Conservation (phyloP, 2,797 vertebrate species). For the Enteromius argenteus region DNA sequence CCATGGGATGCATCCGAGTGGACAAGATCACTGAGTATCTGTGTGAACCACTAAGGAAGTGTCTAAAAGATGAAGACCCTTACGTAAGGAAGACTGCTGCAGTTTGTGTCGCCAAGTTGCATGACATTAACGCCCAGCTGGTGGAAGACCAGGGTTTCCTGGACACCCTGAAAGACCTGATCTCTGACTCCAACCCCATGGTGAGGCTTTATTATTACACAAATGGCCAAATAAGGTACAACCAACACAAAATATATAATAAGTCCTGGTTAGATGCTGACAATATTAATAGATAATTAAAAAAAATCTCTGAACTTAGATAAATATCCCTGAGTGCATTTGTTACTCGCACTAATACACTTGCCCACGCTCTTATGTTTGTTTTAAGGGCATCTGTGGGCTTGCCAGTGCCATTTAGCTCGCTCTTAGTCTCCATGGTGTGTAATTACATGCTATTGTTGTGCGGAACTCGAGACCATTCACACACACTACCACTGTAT, state of each 20-base stretch:
- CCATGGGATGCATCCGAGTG: slow-evolving; percentile 97
- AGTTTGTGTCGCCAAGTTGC: slow-evolving; percentile 95
- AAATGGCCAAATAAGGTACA: not conserved
- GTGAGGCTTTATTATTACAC: slow-evolving; percentile 65
- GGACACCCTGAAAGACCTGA: slow-evolving; percentile 96
- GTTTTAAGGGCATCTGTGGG: not conserved
- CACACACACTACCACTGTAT: not conserved
- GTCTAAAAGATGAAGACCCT: slow-evolving; percentile 96
- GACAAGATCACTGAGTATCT: slow-evolving; percentile 98
- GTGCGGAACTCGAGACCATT: not conserved
- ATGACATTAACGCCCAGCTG: slow-evolving; percentile 95
- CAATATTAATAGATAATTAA: not conserved
- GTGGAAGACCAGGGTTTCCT: slow-evolving; percentile 97
- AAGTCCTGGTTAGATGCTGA: not conserved
- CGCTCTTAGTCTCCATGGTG: slow-evolving; percentile 32
- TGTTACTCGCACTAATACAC: not conserved
- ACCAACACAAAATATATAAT: not conserved
- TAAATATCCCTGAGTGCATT: not conserved
- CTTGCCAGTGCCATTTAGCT: slow-evolving; percentile 9
- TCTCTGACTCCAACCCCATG: slow-evolving; percentile 98
- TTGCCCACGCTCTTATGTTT: not conserved
- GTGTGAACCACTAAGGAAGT: slow-evolving; percentile 95
- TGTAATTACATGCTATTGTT: slow-evolving; percentile 48
- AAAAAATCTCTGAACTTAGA: not conserved
- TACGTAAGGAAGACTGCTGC: slow-evolving; percentile 96